Base-by-base conservation (phyloP, 2,113 vertebrate species). In the Pantherophis guttatus region DNA sequence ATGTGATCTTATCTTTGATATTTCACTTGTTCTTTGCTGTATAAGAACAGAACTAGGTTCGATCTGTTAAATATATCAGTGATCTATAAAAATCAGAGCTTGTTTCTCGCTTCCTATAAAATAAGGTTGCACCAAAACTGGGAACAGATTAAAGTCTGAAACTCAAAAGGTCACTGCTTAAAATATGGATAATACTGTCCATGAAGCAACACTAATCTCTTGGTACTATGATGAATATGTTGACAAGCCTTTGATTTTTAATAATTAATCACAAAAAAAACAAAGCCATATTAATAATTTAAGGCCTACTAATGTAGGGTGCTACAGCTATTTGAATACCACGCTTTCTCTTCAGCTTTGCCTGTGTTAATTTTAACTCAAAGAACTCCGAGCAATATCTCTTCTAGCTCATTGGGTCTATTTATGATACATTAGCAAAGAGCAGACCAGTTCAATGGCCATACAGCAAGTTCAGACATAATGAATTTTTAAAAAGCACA, bases 191-290 rank as follows among this genome's bases (percentile, higher is more conserved):
- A 94, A 92, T 93, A 92, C 54, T 94, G 92, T 88, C 94, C 0
- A 90, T 33, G 57, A 96, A 96, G 93, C 70, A 65, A 65, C 89
- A 93, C 94, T 97, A 96, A 96, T 94, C 90, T 96, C 89, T 97
- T 59, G 15, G 57, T 94, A 95, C 89, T 93, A 3, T 95, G 92
- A 94, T 97, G 89, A 96, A 94, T 96, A 95, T 97, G 96, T 96
- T 96, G 93, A 97, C 93, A 97, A 96, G 94, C 87, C 93, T 87
- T 95, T 94, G 94, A 96, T 96, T 97, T 96, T 97, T 97, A 97
- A 97, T 97, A 97, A 97, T 97, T 97, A 97, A 97, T 97, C 93
- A 96, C 95, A 95, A 94, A 96, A 96, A 96, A 96, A 97, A 96
- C 95, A 97, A 97, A 97, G 91, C 88, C 48, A 15, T 96, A 93